A percentile compares a stretch with the other conserved stretches of the same genome.
Evolutionary conservation across 2,888 invertebrate genomes (phyloP).

Genomic region (Drosophila nr. perissopoda): DNA sequence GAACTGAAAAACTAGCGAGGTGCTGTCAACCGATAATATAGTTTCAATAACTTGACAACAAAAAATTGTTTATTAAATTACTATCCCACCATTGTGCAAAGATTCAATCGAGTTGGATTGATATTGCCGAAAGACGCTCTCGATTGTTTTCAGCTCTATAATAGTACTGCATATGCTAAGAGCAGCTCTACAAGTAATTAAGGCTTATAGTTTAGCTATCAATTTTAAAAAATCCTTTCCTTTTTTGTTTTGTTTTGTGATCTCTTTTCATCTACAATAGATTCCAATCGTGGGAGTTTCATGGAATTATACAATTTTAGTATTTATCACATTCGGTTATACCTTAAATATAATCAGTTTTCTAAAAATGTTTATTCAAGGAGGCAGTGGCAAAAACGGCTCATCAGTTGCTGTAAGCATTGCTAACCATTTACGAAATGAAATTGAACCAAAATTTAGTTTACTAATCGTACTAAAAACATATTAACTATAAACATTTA

Average conservation of each 20-base stretch:
- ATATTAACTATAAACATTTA: slow-evolving; percentile 11
- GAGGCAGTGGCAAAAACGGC: slow-evolving; percentile 98
- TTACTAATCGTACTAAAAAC: slow-evolving; percentile 40
- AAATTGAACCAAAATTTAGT: slow-evolving; percentile 20
- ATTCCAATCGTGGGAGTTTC: slow-evolving; percentile 83
- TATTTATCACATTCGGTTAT: slow-evolving; percentile 83
- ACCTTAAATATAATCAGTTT: slow-evolving; percentile 88
- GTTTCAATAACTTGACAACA: background rate
- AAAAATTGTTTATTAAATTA: background rate
- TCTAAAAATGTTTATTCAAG: slow-evolving; percentile 90
- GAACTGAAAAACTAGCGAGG: background rate
- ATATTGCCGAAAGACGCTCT: background rate
- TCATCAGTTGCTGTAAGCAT: slow-evolving; percentile 94
- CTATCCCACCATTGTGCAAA: background rate
- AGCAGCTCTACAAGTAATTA: background rate
- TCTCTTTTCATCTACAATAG: slow-evolving; percentile 79
- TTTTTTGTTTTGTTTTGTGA: slow-evolving; percentile 52
- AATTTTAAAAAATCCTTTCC: slow-evolving; percentile 20
- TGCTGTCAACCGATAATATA: background rate
- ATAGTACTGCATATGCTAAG: background rate
- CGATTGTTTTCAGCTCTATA: slow-evolving; percentile 2
- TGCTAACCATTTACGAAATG: slow-evolving; percentile 40
- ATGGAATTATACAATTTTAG: slow-evolving; percentile 83
- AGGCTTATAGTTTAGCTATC: slow-evolving; percentile 6
- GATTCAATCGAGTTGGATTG: background rate